Evolutionary conservation across 1,140 invertebrate genomes (phyloP).

Genomic region (Caenorhabditis inopinata): DNA sequence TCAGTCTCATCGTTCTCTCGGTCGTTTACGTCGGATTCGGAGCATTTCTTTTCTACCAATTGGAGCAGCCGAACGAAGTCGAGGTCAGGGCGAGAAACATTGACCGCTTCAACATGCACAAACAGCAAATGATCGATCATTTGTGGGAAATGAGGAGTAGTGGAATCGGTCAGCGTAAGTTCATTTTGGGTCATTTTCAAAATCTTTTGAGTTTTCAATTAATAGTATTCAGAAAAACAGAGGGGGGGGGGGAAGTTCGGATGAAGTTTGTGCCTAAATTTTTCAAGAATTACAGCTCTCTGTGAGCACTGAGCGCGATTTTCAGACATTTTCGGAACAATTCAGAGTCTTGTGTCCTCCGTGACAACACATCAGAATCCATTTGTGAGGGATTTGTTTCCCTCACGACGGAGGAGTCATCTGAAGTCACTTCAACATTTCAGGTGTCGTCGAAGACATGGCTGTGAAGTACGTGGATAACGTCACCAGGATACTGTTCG

Average conservation of each 20-base stretch:
- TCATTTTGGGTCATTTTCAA: too few species aligned
- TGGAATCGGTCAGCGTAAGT: conserved; percentile 38
- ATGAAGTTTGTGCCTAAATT: too few species aligned
- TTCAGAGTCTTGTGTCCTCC: too few species aligned
- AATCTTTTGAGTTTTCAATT: neutral
- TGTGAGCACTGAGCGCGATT: too few species aligned
- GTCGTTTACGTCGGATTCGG: conserved; percentile 47
- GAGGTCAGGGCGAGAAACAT: conserved; percentile 22
- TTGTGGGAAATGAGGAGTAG: conserved; percentile 44
- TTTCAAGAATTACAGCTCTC: too few species aligned
- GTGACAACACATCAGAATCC: too few species aligned
- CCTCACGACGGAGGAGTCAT: too few species aligned
- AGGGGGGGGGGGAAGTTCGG: too few species aligned
- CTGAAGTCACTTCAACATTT: too few species aligned
- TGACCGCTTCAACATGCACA: conserved; percentile 24
- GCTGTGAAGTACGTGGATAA: conserved; percentile 62
- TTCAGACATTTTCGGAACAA: too few species aligned
- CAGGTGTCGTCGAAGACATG: conserved; percentile 40
- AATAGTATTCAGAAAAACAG: neutral
- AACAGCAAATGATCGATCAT: conserved; percentile 44
- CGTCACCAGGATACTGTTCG: conserved; percentile 60
- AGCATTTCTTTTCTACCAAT: conserved; percentile 49
- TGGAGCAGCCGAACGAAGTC: conserved; percentile 51
- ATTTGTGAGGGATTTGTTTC: too few species aligned
- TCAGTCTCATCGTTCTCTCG: conserved; percentile 49